phyloP scores from a whole-genome alignment of 2,113 vertebrate genomes.

The Tupaia tana region DNA sequence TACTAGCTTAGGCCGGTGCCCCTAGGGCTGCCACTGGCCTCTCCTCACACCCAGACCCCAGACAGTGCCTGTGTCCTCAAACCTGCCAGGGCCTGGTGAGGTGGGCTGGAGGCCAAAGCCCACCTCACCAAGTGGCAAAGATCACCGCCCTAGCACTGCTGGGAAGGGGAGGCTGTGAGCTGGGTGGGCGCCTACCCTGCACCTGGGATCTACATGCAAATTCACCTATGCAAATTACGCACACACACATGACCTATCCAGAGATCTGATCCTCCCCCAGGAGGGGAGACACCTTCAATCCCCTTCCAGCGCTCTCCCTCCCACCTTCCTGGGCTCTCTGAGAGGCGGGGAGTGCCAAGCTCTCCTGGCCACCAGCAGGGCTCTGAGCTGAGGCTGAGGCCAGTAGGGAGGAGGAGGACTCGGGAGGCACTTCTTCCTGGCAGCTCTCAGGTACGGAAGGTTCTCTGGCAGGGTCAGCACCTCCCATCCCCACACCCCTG shows the following conservation, averaged over 20 bases:
- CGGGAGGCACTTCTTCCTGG: background rate
- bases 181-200: too few species aligned
- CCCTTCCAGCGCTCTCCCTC: background rate
- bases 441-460: background rate
- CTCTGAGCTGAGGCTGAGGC: background rate
- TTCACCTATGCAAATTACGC: background rate
- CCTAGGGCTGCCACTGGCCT: background rate
- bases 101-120: background rate
- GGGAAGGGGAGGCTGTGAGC: background rate
- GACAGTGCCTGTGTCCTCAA: background rate
- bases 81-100: background rate
- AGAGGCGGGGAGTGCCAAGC: background rate
- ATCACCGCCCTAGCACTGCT: fast-evolving
- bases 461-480: background rate
- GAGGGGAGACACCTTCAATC: background rate
- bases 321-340: background rate
- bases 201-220: background rate
- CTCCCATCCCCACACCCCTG: background rate
- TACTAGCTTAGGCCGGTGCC: too few species aligned
- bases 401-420: background rate
- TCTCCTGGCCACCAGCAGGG: too few species aligned
- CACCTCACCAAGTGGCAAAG: background rate
- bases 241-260: fast-evolving
- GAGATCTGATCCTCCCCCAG: background rate
- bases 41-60: background rate